These are phyloP conservation scores for Catotricha subobsoleta DNA, from an alignment of 2,888 invertebrate species.

Conservation along the genomic window DNA sequence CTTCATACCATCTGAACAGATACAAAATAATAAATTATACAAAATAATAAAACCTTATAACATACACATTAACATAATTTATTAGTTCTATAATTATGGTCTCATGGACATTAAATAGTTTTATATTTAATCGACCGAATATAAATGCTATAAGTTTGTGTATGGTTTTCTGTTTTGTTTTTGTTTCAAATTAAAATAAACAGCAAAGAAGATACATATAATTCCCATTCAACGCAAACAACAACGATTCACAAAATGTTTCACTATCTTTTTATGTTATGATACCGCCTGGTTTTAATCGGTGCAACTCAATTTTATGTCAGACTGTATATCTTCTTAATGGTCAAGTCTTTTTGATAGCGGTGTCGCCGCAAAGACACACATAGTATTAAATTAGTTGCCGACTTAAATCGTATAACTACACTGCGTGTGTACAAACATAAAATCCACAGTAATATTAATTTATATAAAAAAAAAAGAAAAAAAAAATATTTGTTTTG, in stretches of 20 bases:
- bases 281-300: conserved; percentile 1
- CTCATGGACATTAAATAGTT: conserved; percentile 3
- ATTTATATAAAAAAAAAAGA: not conserved
- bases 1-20: too few species aligned
- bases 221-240: too few species aligned
- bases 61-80: too few species aligned
- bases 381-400: too few species aligned
- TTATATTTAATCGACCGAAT: conserved; percentile 2
- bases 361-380: conserved; percentile 13
- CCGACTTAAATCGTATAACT: too few species aligned
- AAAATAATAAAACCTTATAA: too few species aligned
- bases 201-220: too few species aligned
- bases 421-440: not conserved
- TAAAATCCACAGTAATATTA: not conserved
- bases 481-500: not conserved
- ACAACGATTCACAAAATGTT: too few species aligned
- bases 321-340: conserved; percentile 13
- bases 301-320: conserved; percentile 12
- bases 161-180: not conserved
- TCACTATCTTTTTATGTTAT: too few species aligned
- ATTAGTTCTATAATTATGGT: not conserved
- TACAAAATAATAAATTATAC: too few species aligned
- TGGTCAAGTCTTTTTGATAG: conserved; percentile 12
- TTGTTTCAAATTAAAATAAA: too few species aligned
- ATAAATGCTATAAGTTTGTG: not conserved